Conservation (phyloP, 2,888 invertebrate species). For the Nymphalis polychloros region DNA sequence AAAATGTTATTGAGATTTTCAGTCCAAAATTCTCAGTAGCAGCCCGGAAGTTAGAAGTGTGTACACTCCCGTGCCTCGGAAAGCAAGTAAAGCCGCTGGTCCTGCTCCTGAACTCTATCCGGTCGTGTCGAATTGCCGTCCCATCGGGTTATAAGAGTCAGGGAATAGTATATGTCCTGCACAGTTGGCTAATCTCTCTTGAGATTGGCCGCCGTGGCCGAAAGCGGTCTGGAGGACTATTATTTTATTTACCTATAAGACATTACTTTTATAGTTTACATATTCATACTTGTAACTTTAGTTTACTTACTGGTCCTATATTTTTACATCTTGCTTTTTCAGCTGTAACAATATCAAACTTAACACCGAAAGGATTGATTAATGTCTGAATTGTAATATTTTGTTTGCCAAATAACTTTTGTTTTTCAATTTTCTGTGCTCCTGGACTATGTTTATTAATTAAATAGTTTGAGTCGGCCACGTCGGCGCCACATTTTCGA, state of each 20-base stretch:
- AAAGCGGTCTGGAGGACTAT: too few species aligned
- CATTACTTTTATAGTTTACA: not conserved
- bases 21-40: too few species aligned
- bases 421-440: conserved; percentile 68
- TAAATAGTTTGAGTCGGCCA: conserved; percentile 79
- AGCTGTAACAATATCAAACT: conserved; percentile 77
- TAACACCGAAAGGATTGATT: conserved; percentile 79
- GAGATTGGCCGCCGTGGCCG: too few species aligned
- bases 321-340: conserved; percentile 80
- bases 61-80: too few species aligned
- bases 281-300: not conserved
- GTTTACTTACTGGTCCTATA: conserved; percentile 71
- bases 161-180: too few species aligned
- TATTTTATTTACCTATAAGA: not conserved
- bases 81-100: too few species aligned
- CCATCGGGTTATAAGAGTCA: too few species aligned
- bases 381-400: conserved; percentile 81
- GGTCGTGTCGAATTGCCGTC: too few species aligned
- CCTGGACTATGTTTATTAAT: conserved; percentile 77
- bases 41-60: too few species aligned
- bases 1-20: too few species aligned
- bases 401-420: conserved; percentile 77
- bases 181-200: too few species aligned
- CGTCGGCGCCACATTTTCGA: conserved; percentile 82
- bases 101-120: too few species aligned